Percentiles rank a stretch among this genome's conserved stretches.
These are phyloP conservation scores for Papilio dardanus DNA, from an alignment of 1,140 invertebrate genomes.

Conservation along the genomic window DNA sequence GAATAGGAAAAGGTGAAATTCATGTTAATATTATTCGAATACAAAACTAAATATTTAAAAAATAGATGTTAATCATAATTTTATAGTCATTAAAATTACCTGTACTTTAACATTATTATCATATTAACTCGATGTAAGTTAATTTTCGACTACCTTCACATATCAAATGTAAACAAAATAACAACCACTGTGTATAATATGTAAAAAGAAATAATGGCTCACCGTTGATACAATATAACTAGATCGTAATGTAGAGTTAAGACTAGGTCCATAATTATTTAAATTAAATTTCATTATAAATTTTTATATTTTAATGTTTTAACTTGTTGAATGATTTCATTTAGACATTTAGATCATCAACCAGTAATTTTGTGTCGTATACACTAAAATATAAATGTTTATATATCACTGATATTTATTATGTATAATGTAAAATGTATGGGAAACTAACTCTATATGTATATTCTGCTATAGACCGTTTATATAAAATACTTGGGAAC, in stretches of 20 bases:
- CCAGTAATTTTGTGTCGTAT: not conserved
- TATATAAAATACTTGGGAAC: conserved; percentile 56
- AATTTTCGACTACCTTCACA: conserved; percentile 63
- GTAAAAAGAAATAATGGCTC: conserved; percentile 50
- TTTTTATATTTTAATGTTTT: conserved; percentile 29
- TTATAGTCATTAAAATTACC: conserved; percentile 70
- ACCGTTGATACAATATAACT: conserved; percentile 45
- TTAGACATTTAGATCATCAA: not conserved
- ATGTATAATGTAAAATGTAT: conserved; percentile 26
- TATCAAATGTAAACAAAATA: conserved; percentile 73
- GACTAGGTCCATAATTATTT: conserved; percentile 38
- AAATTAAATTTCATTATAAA: conserved; percentile 27
- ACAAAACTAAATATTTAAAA: conserved; percentile 71
- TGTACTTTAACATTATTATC: conserved; percentile 77
- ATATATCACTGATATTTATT: not conserved
- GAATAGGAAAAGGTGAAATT: conserved; percentile 55
- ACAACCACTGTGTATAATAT: conserved; percentile 53
- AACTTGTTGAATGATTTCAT: not conserved
- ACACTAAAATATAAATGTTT: conserved; percentile 36
- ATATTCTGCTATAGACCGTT: conserved; percentile 47
- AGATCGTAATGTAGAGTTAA: conserved; percentile 40
- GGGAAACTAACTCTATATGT: conserved; percentile 29
- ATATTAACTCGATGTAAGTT: conserved; percentile 74
- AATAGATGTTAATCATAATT: conserved; percentile 69
- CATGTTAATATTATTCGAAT: conserved; percentile 66